Evolutionary conservation across 2,888 invertebrate genomes (phyloP).

Genomic region (Plutella xylostella): DNA sequence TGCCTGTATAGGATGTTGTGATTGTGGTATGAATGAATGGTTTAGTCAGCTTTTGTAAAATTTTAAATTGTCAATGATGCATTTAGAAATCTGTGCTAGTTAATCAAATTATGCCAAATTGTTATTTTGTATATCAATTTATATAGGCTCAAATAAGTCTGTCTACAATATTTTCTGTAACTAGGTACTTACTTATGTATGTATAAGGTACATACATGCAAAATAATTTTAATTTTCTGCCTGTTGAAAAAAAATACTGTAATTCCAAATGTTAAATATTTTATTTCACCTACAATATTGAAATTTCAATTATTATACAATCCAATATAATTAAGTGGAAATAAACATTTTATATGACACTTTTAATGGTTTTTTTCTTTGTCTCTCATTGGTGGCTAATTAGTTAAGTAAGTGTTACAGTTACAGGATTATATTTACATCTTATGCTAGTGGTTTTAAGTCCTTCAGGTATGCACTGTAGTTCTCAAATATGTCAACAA

Average conservation of each 20-base stretch:
- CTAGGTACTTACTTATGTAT: not conserved
- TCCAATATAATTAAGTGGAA: slow-evolving; percentile 60
- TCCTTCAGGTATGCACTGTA: slow-evolving; percentile 75
- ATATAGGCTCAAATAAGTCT: not conserved
- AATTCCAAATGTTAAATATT: not conserved
- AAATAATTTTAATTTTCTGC: too few species aligned
- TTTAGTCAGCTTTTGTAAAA: slow-evolving; percentile 48
- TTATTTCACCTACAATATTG: slow-evolving; percentile 17
- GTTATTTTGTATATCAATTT: slow-evolving; percentile 52
- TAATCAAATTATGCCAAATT: slow-evolving; percentile 58
- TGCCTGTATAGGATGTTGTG: slow-evolving; percentile 6
- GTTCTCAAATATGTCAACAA: slow-evolving; percentile 74
- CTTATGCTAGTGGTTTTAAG: slow-evolving; percentile 69
- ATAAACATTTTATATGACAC: slow-evolving; percentile 70
- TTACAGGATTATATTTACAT: too few species aligned
- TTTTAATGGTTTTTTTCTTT: slow-evolving; percentile 39
- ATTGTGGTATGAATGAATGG: slow-evolving; percentile 56
- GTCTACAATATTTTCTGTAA: not conserved
- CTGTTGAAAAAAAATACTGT: not conserved
- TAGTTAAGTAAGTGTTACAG: too few species aligned
- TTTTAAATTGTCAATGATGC: slow-evolving; percentile 53
- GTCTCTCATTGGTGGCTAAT: too few species aligned
- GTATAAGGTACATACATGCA: slow-evolving; percentile 11
- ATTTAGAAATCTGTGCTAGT: slow-evolving; percentile 57
- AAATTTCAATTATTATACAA: slow-evolving; percentile 53